Evolutionary conservation across 2,113 vertebrate genomes (phyloP).

Genomic region (Odobenus rosmarus): DNA sequence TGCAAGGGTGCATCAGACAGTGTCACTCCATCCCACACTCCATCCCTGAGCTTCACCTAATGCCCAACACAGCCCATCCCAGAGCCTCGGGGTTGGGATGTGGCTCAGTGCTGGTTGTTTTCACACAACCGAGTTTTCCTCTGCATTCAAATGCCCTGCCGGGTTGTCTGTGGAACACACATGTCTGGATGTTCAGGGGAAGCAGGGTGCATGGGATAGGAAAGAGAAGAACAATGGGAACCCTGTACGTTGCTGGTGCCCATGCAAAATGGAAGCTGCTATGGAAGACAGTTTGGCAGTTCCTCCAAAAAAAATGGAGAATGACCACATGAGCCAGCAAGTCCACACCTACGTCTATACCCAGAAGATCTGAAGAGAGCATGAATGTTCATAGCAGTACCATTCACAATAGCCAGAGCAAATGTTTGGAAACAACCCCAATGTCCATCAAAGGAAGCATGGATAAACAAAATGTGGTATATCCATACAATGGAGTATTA

Average conservation of each 20-base stretch:
- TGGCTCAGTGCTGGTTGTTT: not conserved
- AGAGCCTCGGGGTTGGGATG: not conserved
- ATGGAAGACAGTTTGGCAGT: not conserved
- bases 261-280: not conserved
- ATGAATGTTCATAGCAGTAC: not conserved
- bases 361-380: not conserved
- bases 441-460: not conserved
- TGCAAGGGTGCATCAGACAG: not conserved
- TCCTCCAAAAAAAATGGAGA: not conserved
- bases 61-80: not conserved
- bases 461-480: not conserved
- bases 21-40: not conserved
- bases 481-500: not conserved
- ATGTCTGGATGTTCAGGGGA: not conserved
- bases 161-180: not conserved
- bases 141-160: not conserved
- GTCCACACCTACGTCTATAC: not conserved
- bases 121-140: not conserved
- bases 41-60: not conserved
- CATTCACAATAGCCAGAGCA: not conserved
- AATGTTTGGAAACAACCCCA: not conserved
- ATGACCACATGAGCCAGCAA: not conserved
- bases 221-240: not conserved
- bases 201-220: not conserved
- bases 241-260: rapidly evolving